Evolutionary conservation across 2,797 vertebrate species (phyloP), one percentile per base, ranked within the genome.

Genomic region (Amazona finschi): DNA sequence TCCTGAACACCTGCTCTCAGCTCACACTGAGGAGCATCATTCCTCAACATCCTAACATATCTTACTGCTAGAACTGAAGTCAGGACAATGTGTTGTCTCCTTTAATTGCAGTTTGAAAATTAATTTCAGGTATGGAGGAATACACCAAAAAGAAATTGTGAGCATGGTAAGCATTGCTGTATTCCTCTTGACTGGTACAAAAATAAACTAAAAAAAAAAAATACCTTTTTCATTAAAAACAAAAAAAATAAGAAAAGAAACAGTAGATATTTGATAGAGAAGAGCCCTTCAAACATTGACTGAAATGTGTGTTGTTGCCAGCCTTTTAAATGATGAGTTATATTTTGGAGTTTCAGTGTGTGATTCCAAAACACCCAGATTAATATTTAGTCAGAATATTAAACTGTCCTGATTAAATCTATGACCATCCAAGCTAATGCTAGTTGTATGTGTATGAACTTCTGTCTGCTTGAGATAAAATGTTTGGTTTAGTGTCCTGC

Each of bases 371-470:
- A 85, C 86, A 75, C 38, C 11, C 50, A 79, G 72, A 44, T 97
- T 84, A 93, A 73, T 96, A 57, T 90, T 95, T 95, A 96, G 72
- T 93, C 75, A 50, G 47, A 83, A 44, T 70, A 50, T 62, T 74
- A 86, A 87, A 61, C 67, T 74, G 27, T 85, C 33, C 43, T 64
- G 79, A 79, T 80, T 76, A 90, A 78, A 65, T 64, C 24, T 87
- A 10, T 69, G 47, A 15, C 55, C 74, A 33, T 60, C 90, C 53
- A 76, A 49, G 50, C 74, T 66, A 53, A 58, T 65, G 72, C 89
- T 83, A 21, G 53, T 66, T 84, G 38, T 94, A 31, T 52, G 53
- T 90, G 87, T 87, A 53, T 20, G 24, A 95, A 83, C 44, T 41
- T 87, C 85, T 87, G 41, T 67, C 61, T 85, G 11, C 25, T 62